phyloP scores from a whole-genome alignment of 1,140 invertebrate species.

The Metopolophium dirhodum region DNA sequence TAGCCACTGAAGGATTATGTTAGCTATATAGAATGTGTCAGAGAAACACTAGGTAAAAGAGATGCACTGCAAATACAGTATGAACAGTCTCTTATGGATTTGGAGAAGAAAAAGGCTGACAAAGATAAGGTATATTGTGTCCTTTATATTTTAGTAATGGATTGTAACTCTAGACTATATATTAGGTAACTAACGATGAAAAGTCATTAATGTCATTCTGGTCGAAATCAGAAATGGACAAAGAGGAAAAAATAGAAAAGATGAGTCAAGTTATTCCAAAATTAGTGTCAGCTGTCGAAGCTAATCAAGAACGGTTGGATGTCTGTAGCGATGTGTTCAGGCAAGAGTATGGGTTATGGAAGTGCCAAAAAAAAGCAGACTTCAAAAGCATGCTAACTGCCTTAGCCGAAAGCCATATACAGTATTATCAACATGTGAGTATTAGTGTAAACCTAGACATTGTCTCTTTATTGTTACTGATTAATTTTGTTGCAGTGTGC shows the following conservation, averaged over 20 bases:
- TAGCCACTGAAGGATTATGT: conserved; percentile 75
- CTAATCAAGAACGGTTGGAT: conserved; percentile 71
- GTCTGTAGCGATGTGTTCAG: conserved; percentile 76
- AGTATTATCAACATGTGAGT: conserved; percentile 70
- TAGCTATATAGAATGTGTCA: conserved; percentile 73
- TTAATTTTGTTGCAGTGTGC: conserved; percentile 34
- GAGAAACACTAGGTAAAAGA: conserved; percentile 72
- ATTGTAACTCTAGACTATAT: neutral
- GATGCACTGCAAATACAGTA: conserved; percentile 76
- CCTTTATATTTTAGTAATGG: neutral
- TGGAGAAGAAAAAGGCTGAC: conserved; percentile 70
- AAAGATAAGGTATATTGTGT: conserved; percentile 64
- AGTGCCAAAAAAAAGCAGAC: conserved; percentile 72
- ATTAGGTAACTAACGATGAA: conserved; percentile 43
- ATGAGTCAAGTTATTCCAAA: conserved; percentile 67
- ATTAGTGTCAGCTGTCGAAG: conserved; percentile 67
- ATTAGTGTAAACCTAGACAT: neutral
- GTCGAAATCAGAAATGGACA: conserved; percentile 22
- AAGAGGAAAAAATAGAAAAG: conserved; percentile 68
- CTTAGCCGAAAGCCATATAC: conserved; percentile 74
- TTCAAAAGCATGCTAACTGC: conserved; percentile 72
- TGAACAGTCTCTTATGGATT: conserved; percentile 72
- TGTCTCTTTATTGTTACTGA: neutral
- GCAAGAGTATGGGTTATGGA: conserved; percentile 76
- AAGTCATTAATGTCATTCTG: conserved; percentile 43